These are phyloP conservation scores for Ochropleura leucogaster DNA, from an alignment of 2,888 invertebrate genomes.

Conservation along the genomic window DNA sequence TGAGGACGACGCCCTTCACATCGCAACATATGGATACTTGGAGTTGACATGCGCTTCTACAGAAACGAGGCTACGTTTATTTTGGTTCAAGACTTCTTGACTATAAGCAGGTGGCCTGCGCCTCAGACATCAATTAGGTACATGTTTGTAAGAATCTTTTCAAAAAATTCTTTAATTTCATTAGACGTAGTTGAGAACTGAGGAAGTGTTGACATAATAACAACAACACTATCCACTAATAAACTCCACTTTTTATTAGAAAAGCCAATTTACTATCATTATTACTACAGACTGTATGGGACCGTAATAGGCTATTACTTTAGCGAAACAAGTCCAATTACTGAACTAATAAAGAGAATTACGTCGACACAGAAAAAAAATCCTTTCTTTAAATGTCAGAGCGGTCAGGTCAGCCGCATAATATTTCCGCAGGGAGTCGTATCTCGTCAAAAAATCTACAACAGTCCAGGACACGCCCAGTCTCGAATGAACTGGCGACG, in stretches of 20 bases:
- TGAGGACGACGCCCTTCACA: slow-evolving; percentile 76
- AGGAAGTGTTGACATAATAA: slow-evolving; percentile 26
- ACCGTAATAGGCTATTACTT: slow-evolving; percentile 69
- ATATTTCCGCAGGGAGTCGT: slow-evolving; percentile 74
- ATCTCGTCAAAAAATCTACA: slow-evolving; percentile 76
- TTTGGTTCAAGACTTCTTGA: slow-evolving; percentile 73
- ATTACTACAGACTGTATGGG: slow-evolving; percentile 45
- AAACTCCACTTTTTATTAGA: slow-evolving; percentile 44
- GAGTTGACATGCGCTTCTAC: slow-evolving; percentile 74
- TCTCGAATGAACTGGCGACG: slow-evolving; percentile 68
- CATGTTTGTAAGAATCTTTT: not conserved
- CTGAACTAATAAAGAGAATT: slow-evolving; percentile 71
- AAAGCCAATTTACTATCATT: slow-evolving; percentile 52
- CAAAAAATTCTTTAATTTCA: slow-evolving; percentile 4
- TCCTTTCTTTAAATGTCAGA: slow-evolving; percentile 72
- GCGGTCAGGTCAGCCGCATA: slow-evolving; percentile 67
- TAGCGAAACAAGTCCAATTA: slow-evolving; percentile 76
- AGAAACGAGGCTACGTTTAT: slow-evolving; percentile 80
- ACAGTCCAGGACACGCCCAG: slow-evolving; percentile 73
- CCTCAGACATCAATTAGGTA: slow-evolving; percentile 31
- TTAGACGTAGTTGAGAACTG: slow-evolving; percentile 25
- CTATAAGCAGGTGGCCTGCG: slow-evolving; percentile 63
- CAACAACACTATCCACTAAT: slow-evolving; percentile 36
- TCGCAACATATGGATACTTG: slow-evolving; percentile 73
- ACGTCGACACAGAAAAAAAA: slow-evolving; percentile 69